Percentiles rank a stretch among this genome's conserved stretches.
phyloP scores from a whole-genome alignment of 2,888 invertebrate species.

The Loripinus fragilis region DNA sequence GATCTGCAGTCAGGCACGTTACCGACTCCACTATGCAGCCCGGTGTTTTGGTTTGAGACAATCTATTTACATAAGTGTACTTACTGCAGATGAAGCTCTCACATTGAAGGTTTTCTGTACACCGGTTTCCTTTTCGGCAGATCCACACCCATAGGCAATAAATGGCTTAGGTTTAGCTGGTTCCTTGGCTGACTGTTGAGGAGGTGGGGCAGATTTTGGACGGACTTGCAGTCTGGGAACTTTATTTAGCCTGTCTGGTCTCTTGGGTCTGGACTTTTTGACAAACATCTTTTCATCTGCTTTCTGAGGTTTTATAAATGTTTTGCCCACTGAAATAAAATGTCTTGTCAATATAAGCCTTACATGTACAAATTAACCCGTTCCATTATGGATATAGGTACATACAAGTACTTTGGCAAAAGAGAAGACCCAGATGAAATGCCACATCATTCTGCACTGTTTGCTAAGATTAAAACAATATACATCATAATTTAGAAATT shows the following conservation, averaged over 20 bases:
- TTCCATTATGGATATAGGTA: no score
- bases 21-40: no score
- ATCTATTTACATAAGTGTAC: no score
- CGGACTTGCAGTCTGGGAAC: slow-evolving; percentile 45
- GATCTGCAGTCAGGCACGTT: no score
- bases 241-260: slow-evolving; percentile 59
- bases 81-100: slow-evolving; percentile 68
- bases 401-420: no score
- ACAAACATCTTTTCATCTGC: slow-evolving; percentile 57
- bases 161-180: slow-evolving; percentile 58
- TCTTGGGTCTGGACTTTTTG: slow-evolving; percentile 49
- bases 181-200: slow-evolving; percentile 35
- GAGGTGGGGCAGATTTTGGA: slow-evolving; percentile 44
- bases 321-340: slow-evolving; percentile 52
- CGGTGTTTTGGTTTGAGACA: no score
- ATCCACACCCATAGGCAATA: slow-evolving; percentile 63
- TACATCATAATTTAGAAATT: no score
- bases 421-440: no score
- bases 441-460: no score
- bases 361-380: no score
- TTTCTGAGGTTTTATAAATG: slow-evolving; percentile 54
- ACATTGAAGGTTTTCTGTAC: slow-evolving; percentile 68
- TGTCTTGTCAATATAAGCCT: no score
- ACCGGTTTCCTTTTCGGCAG: slow-evolving; percentile 43
- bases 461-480: no score